phyloP scores from a whole-genome alignment of 2,888 invertebrate genomes.

The Andrena flavipes region DNA sequence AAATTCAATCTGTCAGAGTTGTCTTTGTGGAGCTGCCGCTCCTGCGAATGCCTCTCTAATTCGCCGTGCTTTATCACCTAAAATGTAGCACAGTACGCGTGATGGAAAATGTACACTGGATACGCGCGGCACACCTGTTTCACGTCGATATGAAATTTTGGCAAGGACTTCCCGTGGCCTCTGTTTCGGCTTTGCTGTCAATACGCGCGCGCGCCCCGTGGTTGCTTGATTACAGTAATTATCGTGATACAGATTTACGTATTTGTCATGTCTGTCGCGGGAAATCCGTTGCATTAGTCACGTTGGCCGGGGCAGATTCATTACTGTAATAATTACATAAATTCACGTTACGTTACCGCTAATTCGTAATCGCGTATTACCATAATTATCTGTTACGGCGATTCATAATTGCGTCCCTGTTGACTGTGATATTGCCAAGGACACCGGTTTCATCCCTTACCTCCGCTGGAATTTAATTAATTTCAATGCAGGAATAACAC shows the following conservation, averaged over 20 bases:
- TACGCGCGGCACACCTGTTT: slow-evolving; percentile 1
- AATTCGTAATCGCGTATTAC: slow-evolving; percentile 64
- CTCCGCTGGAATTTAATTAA: slow-evolving; percentile 18
- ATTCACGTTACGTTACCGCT: slow-evolving; percentile 61
- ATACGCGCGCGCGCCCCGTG: slow-evolving; percentile 35
- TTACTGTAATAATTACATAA: slow-evolving; percentile 67
- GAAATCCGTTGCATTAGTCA: slow-evolving; percentile 66
- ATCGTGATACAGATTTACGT: slow-evolving; percentile 67
- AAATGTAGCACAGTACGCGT: slow-evolving; percentile 12
- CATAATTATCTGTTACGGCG: slow-evolving; percentile 63
- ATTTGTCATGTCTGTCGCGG: slow-evolving; percentile 60
- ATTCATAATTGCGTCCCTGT: slow-evolving; percentile 52
- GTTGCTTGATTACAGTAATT: slow-evolving; percentile 61
- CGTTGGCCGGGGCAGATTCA: slow-evolving; percentile 61
- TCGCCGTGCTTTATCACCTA: slow-evolving; percentile 35
- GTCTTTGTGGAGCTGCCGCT: slow-evolving; percentile 31
- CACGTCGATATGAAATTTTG: slow-evolving; percentile 35
- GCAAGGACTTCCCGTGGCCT: slow-evolving; percentile 39
- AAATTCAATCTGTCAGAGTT: slow-evolving; percentile 33
- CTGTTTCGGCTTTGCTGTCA: slow-evolving; percentile 43
- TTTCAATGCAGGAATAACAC: not conserved
- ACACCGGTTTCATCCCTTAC: slow-evolving; percentile 24
- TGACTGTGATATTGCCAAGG: slow-evolving; percentile 47
- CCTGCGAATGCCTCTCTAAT: slow-evolving; percentile 26
- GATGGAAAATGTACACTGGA: slow-evolving; percentile 21